Evolutionary conservation across 2,888 invertebrate genomes (phyloP), one percentile per base, ranked within the genome.

Genomic region (Camponotus fellah): DNA sequence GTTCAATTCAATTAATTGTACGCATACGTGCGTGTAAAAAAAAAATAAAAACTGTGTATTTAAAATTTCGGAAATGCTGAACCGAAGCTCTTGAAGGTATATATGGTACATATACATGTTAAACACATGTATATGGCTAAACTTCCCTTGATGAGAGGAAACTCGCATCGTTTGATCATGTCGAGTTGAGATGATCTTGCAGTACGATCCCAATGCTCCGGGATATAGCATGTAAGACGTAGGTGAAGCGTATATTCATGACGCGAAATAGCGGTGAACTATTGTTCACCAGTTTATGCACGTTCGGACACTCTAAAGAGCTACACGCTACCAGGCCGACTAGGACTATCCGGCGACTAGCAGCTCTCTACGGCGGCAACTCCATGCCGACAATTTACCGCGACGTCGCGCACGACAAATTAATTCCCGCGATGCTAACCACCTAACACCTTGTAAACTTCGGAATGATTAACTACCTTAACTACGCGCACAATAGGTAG

Each of bases 371-470:
- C 77, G 72, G 71, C 72, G 80, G 88, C 85, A 85, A 86, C 85
- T 77, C 84, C 80, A 83, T 88, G 86, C 87, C 92, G 92, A 92
- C 92, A 92, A 93, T 93, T 92, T 93, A 92, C 92, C 92, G 92
- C 92, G 91, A 93, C 92, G 92, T 93, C 93, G 92, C 91, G 86
- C 92, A 88, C 92, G 93, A 92, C 93, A 93, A 93, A 93, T 93
- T 93, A 93, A 93, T 93, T 93, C 92, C 91, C 90, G 88, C 91
- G 91, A 90, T 91, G 89, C 92, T 92, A 92, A 92, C 92, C 91
- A 87, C 90, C 90, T 88, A 91, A 93, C 92, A 91, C 92, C 92
- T 93, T 92, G 91, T 92, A 93, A 93, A 92, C 89, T 92, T 91
- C 90, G 89, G 84, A 90, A 92, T 93, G 93, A 93, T 93, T 92